Evolutionary conservation across 2,797 vertebrate species (phyloP), one percentile per base, ranked within the genome.

Genomic region (Sus cebifrons): DNA sequence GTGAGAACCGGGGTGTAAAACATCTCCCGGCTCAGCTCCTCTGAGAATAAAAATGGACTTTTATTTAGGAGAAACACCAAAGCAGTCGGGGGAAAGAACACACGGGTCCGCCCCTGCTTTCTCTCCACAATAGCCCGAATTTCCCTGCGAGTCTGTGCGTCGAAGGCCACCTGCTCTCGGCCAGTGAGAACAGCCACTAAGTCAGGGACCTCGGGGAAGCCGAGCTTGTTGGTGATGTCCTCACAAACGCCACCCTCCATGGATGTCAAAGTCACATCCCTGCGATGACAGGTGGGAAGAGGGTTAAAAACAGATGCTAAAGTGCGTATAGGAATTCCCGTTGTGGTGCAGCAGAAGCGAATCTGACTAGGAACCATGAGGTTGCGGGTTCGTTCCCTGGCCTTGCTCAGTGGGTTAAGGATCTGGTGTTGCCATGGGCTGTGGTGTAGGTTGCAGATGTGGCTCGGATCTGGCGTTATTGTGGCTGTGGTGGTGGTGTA

Each of bases 1-100:
- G 98, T 98, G 98, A 99, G 99, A 99, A 98, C 98, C 91, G 78
- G 97, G 92, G 97, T 94, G 95, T 99, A 98, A 98, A 98, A 97
- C 98, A 99, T 98, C 98, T 96, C 97, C 96, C 96, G 6, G 32
- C 97, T 98, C 98, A 98, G 94, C 96, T 98, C 98, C 98, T 98
- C 21, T 96, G 98, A 98, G 98, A 97, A 98, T 98, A 98, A 98
- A 99, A 99, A 98, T 98, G 98, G 98, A 98, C 98, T 99, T 99
- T 98, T 98, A 98, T 98, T 98, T 98, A 98, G 98, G 98, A 98
- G 98, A 98, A 98, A 95, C 97, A 94, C 97, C 95, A 58, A 98
- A 97, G 97, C 75, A 88, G 95, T 94, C 97, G 96, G 96, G 75
- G 77, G 98, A 97, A 98, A 93, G 97, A 98, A 96, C 95, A 91